Evolutionary conservation across 1,140 invertebrate species (phyloP), one percentile per base, ranked within the genome.

Genomic region (Drosophila azteca): DNA sequence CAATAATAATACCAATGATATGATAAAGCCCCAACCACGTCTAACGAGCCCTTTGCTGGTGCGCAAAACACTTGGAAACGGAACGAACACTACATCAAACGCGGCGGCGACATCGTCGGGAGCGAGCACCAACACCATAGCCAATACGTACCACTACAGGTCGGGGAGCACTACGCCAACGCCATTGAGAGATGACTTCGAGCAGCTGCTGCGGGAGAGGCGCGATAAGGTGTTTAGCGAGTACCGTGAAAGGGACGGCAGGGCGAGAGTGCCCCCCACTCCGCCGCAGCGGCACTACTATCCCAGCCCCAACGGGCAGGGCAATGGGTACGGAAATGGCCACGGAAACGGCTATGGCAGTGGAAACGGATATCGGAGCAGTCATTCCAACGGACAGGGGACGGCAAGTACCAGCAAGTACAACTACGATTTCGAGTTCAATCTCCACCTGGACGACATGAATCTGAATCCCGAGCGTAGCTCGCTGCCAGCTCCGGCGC

Each of bases 41-140:
- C 63, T 92, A 46, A 92, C 91, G 46, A 92, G 91, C 79, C 91
- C 91, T 68, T 87, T 90, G 79, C 80, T 92, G 26, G 91, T 92
- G 55, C 89, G 91, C 63, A 92, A 92, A 91, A 91, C 90, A 41
- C 68, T 92, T 26, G 73, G 77, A 51, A 77, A 68, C 24, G 63
- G 73, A 44, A 50, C 63, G 17, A 83, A 82, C 13, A 4, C 11
- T 39, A 13, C 35, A 39, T 13, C 35, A 13, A 39, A 39, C 6
- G 29, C 29, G 29, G 29, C 26, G 29, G 29, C 29, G 29, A 20
- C 17, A 20, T 20, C 17, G 17, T 20, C 17, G 17, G 17, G 17
- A 20, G 7, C 29, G 29, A 31, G 29, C n/a, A 67, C 71, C 39
- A 87, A 87, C 49, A 81, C 88, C 60, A 91, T 91, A 49, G 70